Percentiles rank a stretch among this genome's conserved stretches.
Evolutionary conservation across 2,888 invertebrate genomes (phyloP).

Genomic region (Caenorhabditis panamensis): DNA sequence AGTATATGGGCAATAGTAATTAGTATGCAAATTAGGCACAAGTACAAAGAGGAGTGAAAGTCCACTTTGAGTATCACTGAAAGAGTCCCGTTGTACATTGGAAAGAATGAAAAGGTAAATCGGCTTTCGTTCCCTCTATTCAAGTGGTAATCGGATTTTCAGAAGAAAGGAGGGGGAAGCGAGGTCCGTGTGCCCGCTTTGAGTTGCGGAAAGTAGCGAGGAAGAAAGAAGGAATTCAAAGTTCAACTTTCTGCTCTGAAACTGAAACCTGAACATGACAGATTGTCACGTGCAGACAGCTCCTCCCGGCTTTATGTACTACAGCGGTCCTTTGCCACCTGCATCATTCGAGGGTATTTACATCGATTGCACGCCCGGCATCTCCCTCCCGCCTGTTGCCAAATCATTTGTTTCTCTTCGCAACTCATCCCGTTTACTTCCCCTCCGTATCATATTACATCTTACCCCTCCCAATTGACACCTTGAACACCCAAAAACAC

Average conservation of each 20-base stretch:
- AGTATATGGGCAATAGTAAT: conserved; percentile 20
- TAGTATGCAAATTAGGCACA: conserved; percentile 25
- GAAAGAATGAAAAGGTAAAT: conserved; percentile 12
- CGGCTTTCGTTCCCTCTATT: conserved; percentile 7
- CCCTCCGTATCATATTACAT: conserved; percentile 1
- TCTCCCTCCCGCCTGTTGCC: conserved; percentile 1
- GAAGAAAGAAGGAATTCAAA: too few species aligned
- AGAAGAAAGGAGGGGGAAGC: neutral
- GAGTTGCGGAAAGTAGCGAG: too few species aligned
- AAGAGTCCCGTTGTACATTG: neutral
- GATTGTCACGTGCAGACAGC: neutral
- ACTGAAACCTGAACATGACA: neutral
- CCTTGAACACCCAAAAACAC: neutral
- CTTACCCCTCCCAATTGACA: neutral
- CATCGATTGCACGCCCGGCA: conserved; percentile 11
- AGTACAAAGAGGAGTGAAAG: neutral
- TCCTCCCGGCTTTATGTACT: neutral
- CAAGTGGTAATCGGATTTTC: conserved; percentile 19
- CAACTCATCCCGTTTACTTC: too few species aligned
- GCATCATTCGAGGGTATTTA: conserved; percentile 21
- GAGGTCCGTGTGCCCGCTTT: too few species aligned
- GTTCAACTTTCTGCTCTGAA: too few species aligned
- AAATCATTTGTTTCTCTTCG: neutral
- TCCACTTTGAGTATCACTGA: neutral
- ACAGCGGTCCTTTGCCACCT: conserved; percentile 6